Percentiles rank a stretch among this genome's conserved stretches.
Conservation (phyloP, 2,113 vertebrate species). For the Megaptera novaeangliae region DNA sequence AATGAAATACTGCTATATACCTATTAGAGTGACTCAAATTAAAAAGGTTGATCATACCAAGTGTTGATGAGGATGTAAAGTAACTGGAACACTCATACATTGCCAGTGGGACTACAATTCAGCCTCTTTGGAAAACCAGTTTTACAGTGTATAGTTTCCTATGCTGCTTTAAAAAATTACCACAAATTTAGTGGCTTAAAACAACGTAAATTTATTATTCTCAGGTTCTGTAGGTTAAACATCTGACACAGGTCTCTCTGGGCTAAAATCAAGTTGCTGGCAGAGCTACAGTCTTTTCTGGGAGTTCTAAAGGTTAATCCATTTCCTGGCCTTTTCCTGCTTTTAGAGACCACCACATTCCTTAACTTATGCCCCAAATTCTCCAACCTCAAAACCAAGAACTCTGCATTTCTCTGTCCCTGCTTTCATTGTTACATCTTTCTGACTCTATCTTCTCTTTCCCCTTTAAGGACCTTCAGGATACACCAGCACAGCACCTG, state of each 20-base stretch:
- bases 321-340: neutral
- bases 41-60: neutral
- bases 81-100: neutral
- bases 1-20: neutral
- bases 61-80: neutral
- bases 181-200: slow-evolving; percentile 2
- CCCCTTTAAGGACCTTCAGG: neutral
- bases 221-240: neutral
- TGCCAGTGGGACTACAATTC: neutral
- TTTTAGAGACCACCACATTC: neutral
- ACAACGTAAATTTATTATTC: neutral
- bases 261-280: neutral
- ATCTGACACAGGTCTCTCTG: neutral
- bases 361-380: neutral
- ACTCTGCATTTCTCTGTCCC: neutral
- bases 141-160: neutral
- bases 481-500: neutral
- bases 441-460: neutral
- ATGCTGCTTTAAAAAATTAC: neutral
- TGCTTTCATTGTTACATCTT: neutral
- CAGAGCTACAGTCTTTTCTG: neutral
- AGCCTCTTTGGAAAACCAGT: neutral
- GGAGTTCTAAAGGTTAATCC: neutral
- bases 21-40: neutral
- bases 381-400: neutral